Evolutionary conservation across 2,888 invertebrate genomes (phyloP), one percentile per base, ranked within the genome.

Genomic region (Zhengitettix transpicula): DNA sequence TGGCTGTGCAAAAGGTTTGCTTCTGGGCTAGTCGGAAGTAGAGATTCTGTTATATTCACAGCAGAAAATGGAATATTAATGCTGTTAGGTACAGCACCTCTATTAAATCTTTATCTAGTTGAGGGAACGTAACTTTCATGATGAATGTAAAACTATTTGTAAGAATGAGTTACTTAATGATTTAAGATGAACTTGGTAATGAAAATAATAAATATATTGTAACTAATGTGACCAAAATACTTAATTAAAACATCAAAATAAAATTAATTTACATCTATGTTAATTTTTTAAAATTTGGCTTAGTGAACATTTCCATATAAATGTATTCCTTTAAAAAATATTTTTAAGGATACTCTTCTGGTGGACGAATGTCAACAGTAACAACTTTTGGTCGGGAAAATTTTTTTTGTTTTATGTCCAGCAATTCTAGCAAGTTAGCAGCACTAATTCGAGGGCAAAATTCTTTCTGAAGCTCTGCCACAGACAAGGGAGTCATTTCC

Each of bases 21-120:
- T 15, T 69, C 72, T 81, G 78, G 2, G 81, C 73, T 12, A 89
- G 84, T 7, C 88, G 74, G 53, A 14, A 53, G 28, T 16, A 53
- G n/a, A 14, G 83, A 81, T 65, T 88, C 85, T 10, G 89, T 72
- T 42, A 70, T 70, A 66, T 86, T 83, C 0, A 92, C 85, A 16
- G 86, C 84, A 55, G 86, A 85, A 73, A 88, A 89, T 5, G 95
- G 94, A 69, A 96, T 84, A 74, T 93, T 95, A 58, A 94, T 81
- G 71, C 93, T 92, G 57, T 83, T 84, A 14, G 82, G 81, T 59
- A 95, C 80, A 63, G 87, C 83, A 59, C 87, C 87, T 66, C 89
- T 82, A 62, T 84, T 83, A 71, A 80, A 95, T 67, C 89, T 89
- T 66, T 47, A 68, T 67, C 12, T 53, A 16, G n/a, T 8, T 53